Evolutionary conservation across 2,888 invertebrate genomes (phyloP).

Genomic region (Hypsopygia costalis): DNA sequence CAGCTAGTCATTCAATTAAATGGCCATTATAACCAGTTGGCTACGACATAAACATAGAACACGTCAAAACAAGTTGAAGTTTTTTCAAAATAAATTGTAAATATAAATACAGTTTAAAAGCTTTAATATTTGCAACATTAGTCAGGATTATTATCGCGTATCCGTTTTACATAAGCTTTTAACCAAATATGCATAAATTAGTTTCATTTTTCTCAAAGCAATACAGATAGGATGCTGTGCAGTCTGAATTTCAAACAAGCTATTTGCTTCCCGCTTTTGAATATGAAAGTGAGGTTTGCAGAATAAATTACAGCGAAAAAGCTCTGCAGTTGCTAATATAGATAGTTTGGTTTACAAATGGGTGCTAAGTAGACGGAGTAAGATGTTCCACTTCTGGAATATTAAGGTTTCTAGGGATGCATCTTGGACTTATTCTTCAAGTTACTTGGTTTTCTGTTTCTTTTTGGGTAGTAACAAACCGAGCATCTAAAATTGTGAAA

Average conservation of each 20-base stretch:
- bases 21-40: too few relatives aligned
- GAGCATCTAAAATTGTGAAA: too few relatives aligned
- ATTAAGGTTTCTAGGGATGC: too few relatives aligned
- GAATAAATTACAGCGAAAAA: slow-evolving; percentile 11
- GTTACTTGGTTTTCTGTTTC: too few relatives aligned
- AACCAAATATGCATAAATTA: not conserved
- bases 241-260: not conserved
- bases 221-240: not conserved
- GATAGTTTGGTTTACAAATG: slow-evolving; percentile 5
- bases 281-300: slow-evolving; percentile 15
- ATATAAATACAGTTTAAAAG: too few relatives aligned
- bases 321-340: slow-evolving; percentile 3
- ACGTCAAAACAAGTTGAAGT: too few relatives aligned
- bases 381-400: too few relatives aligned
- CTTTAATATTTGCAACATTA: not conserved
- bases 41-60: too few relatives aligned
- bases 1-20: too few relatives aligned
- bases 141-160: not conserved
- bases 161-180: not conserved
- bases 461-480: too few relatives aligned
- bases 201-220: not conserved
- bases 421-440: too few relatives aligned
- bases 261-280: slow-evolving; percentile 25
- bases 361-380: not conserved
- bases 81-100: too few relatives aligned